Conservation (phyloP, 1,140 invertebrate species). For the Drosophila nebulosa region DNA sequence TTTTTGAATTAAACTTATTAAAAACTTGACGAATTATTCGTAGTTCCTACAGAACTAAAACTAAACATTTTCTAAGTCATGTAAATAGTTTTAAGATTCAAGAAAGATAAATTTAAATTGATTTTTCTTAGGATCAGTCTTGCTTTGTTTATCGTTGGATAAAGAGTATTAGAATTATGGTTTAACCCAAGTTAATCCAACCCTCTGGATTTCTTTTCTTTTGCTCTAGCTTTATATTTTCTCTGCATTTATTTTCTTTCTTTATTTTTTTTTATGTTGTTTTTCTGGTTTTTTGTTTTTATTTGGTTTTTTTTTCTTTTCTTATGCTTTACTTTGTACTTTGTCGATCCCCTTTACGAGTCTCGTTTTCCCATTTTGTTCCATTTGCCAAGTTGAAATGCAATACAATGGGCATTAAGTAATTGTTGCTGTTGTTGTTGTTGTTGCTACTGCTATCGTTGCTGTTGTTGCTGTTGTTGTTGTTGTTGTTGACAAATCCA, state of each 20-base stretch:
- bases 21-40: too few relatives aligned
- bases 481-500: conserved; percentile 63
- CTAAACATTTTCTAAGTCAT: too few relatives aligned
- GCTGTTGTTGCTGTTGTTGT: conserved; percentile 28
- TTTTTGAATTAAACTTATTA: too few relatives aligned
- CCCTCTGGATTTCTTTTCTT: not conserved
- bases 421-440: conserved; percentile 57
- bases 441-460: conserved; percentile 14
- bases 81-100: too few relatives aligned
- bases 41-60: too few relatives aligned
- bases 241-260: not conserved
- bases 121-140: too few relatives aligned
- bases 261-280: not conserved
- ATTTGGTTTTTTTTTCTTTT: not conserved
- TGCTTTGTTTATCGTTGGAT: too few relatives aligned
- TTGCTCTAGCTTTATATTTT: not conserved
- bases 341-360: conserved; percentile 25
- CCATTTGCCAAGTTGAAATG: conserved; percentile 70
- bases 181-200: not conserved
- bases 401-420: conserved; percentile 76
- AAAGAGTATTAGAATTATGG: too few relatives aligned
- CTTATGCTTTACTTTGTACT: conserved; percentile 14
- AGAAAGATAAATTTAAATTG: too few relatives aligned
- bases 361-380: conserved; percentile 57
- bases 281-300: conserved; percentile 10